Conservation (phyloP, 2,797 vertebrate species). For the Schizopygopsis pylzovi region DNA sequence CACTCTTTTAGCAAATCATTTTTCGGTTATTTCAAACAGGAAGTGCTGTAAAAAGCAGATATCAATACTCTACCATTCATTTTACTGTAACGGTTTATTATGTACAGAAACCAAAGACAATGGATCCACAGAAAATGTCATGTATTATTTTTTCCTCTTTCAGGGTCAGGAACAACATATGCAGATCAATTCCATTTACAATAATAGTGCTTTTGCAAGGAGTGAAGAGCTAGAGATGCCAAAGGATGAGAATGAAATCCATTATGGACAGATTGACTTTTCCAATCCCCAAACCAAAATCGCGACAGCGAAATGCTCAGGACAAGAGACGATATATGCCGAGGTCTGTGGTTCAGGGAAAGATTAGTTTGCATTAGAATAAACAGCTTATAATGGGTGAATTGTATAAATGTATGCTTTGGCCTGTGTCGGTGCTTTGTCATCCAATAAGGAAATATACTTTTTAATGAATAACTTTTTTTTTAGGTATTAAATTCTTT, state of each 20-base stretch:
- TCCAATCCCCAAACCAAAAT: not conserved
- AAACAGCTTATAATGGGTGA: not conserved
- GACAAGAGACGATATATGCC: not conserved
- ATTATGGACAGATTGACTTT: slow-evolving; percentile 24
- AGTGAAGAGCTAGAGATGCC: not conserved
- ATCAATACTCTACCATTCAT: too few relatives aligned
- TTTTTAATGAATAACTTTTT: not conserved
- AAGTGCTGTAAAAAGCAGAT: not conserved
- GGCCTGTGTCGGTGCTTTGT: not conserved
- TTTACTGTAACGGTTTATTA: not conserved
- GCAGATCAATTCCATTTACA: not conserved
- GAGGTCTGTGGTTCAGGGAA: not conserved
- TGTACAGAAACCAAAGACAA: not conserved
- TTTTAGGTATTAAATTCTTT: not conserved
- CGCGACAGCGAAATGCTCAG: not conserved
- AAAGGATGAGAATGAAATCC: not conserved
- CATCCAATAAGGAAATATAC: not conserved
- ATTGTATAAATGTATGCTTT: not conserved
- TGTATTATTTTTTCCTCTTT: slow-evolving; percentile 1
- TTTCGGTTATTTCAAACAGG: not conserved
- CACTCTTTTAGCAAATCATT: not conserved
- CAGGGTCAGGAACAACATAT: slow-evolving; percentile 8
- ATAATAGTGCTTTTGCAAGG: not conserved
- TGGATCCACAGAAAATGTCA: not conserved
- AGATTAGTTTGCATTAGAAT: slow-evolving; percentile 12